Percentiles rank a stretch among this genome's conserved stretches.
Evolutionary conservation across 1,140 invertebrate species (phyloP).

Genomic region (Orchesella cincta): DNA sequence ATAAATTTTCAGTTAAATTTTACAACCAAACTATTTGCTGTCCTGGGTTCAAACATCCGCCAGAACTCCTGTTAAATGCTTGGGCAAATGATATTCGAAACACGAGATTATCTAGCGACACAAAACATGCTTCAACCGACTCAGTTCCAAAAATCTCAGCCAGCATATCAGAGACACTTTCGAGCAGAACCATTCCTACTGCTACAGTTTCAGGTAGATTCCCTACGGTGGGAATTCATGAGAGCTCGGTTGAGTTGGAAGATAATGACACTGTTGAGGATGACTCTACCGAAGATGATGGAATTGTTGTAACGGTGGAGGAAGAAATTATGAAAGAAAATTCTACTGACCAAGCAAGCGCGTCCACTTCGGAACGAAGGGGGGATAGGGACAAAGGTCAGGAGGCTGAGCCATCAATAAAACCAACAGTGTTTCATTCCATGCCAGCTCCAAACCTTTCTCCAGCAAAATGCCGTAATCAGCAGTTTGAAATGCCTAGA

Average conservation of each 20-base stretch:
- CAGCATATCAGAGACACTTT: neutral
- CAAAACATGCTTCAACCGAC: neutral
- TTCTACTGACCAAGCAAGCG: neutral
- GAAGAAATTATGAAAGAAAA: neutral
- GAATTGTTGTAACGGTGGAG: neutral
- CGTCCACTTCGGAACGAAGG: neutral
- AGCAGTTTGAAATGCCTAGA: constrained; percentile 25
- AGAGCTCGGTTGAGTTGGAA: neutral
- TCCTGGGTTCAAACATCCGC: constrained; percentile 10
- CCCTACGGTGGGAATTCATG: neutral
- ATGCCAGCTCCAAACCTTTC: neutral
- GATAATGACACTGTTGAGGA: neutral
- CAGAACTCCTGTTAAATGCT: neutral
- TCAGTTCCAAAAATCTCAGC: neutral
- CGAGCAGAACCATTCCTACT: neutral
- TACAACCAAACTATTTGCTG: constrained; percentile 27
- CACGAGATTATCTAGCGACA: neutral
- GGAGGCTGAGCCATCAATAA: neutral
- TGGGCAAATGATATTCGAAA: neutral
- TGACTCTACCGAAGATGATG: neutral
- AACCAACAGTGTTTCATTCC: neutral
- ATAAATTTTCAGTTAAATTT: constrained; percentile 3
- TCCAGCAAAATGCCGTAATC: neutral
- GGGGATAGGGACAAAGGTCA: neutral
- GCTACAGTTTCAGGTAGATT: neutral